Base-by-base conservation (phyloP, 2,888 invertebrate species). In the Sclerodermus sp. region DNA sequence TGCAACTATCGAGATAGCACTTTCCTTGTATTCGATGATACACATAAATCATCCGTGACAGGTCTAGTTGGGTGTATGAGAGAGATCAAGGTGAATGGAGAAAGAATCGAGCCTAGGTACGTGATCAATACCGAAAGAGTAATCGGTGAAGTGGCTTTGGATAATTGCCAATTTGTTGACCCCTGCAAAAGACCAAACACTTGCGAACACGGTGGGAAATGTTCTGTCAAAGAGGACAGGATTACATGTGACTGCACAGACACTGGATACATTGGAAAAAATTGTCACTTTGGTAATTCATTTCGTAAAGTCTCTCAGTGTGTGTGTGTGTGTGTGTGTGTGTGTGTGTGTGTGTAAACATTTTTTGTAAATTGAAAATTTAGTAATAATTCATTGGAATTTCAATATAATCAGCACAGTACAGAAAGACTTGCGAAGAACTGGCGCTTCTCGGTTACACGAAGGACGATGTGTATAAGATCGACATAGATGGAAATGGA, bases 401-500 rank as follows among this genome's bases (percentile, higher is more conserved):
- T 23, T 23, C 23, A 23, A 23, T 23, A 8, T 5, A 5, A 49
- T 17, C 71, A 86, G 94, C 96, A 1, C 87, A 90, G 51, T 93
- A 91, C 71, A 86, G 93, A 58, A 90, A 93, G 71, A 94, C 95
- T 0, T 96, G 96, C 74, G 95, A 96, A 78, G 95, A 95, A 70
- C 76, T 96, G 49, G 94, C 93, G 0, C 81, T 95, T 6, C 80
- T 94, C 13, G 95, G 96, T 0, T 91, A 91, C 68, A 92, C 90
- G 0, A 87, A 91, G 62, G 92, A 94, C 32, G 94, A 94, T 64
- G 93, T 94, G 0, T 96, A 94, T 74, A 85, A 90, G 40, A 93
- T 96, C 64, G 96, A 96, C 71, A 93, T 96, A 46, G 96, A 96
- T 71, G 94, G 96, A 0, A 93, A 93, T 71, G 96, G 96, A 0